phyloP scores from a whole-genome alignment of 2,797 vertebrate genomes.

The Melanotaenia parkinsoni region DNA sequence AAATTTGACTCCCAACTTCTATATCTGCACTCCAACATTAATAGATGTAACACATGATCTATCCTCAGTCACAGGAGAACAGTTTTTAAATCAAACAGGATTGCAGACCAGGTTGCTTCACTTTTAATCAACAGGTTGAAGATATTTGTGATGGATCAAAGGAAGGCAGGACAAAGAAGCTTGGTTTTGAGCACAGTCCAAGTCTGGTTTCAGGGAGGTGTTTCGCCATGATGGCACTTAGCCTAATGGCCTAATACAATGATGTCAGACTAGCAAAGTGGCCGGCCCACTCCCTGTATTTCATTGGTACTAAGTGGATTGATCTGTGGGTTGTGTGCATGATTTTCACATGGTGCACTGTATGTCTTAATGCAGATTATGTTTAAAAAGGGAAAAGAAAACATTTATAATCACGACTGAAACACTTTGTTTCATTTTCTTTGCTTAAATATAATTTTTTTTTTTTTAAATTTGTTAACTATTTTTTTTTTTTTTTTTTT shows the following conservation, averaged over 20 bases:
- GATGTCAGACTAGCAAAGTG: conserved; percentile 81
- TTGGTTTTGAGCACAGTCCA: conserved; percentile 52
- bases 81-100: conserved; percentile 36
- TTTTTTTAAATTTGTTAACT: not conserved
- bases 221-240: conserved; percentile 74
- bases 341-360: conserved; percentile 60
- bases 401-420: not conserved
- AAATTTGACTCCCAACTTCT: conserved; percentile 50
- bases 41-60: conserved; percentile 51
- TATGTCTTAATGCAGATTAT: conserved; percentile 25
- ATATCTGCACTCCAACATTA: conserved; percentile 33
- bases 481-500: not conserved
- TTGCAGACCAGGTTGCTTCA: conserved; percentile 7
- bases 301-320: conserved; percentile 80
- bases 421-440: not conserved
- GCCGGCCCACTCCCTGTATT: conserved; percentile 75
- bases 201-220: conserved; percentile 42
- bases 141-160: conserved; percentile 49
- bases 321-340: conserved; percentile 75
- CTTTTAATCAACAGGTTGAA: conserved; percentile 67
- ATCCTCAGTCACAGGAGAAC: conserved; percentile 5
- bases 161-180: conserved; percentile 12
- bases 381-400: not conserved
- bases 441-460: not conserved
- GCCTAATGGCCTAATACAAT: conserved; percentile 76